phyloP scores from a whole-genome alignment of 2,888 invertebrate species.

The Brachylomia viminalis region DNA sequence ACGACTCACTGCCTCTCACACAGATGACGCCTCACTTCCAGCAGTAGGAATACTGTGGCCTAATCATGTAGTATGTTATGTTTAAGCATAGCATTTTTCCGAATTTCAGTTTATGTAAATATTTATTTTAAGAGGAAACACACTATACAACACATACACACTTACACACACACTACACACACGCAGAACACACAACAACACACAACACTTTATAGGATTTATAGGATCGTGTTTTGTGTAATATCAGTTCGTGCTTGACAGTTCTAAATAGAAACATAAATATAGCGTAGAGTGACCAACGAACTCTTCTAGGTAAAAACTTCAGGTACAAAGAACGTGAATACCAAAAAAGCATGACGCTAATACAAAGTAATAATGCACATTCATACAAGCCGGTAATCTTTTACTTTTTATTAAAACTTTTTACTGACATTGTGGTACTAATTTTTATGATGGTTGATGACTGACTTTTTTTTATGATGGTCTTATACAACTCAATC shows the following conservation, averaged over 20 bases:
- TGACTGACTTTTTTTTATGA: neutral
- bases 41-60: neutral
- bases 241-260: neutral
- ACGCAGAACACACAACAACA: too few species aligned
- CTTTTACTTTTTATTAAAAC: neutral
- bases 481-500: neutral
- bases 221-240: neutral
- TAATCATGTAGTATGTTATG: neutral
- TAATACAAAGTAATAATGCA: neutral
- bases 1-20: neutral
- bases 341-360: conserved; percentile 13
- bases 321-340: neutral
- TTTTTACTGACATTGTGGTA: conserved; percentile 9
- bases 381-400: too few species aligned
- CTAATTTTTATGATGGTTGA: neutral
- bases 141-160: too few species aligned
- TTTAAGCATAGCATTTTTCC: neutral
- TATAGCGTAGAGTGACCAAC: conserved; percentile 5
- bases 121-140: neutral
- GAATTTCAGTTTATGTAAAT: too few species aligned
- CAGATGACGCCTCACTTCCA: neutral
- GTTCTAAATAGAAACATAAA: neutral
- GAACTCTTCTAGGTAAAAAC: conserved; percentile 31
- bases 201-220: too few species aligned
- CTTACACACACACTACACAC: too few species aligned